These are phyloP conservation scores for Drymodes brunneopygia DNA, from an alignment of 2,113 vertebrate genomes.

Conservation along the genomic window DNA sequence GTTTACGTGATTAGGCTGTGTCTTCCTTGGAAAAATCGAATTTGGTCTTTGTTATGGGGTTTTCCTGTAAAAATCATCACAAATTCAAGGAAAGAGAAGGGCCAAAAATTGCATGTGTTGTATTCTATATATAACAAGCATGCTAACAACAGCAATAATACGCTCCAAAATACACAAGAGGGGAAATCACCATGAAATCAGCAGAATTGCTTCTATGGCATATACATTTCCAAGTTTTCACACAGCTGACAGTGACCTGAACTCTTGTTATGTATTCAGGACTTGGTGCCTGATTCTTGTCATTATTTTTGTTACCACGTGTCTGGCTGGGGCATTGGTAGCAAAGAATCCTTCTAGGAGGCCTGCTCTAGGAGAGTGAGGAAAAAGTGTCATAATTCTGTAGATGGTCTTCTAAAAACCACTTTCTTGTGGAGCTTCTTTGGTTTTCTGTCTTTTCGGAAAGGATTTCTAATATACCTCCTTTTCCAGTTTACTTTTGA, in stretches of 20 bases:
- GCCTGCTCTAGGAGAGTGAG: background rate
- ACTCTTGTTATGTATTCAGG: background rate
- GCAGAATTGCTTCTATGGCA: slow-evolving; percentile 49
- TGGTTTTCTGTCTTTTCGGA: background rate
- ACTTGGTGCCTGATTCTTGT: background rate
- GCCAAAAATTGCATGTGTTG: background rate
- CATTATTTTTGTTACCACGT: background rate
- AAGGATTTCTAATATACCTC: background rate
- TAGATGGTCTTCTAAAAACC: background rate
- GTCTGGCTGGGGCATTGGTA: background rate
- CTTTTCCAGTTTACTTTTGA: background rate
- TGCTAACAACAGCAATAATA: background rate
- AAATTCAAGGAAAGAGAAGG: background rate
- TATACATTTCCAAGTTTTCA: slow-evolving; percentile 33
- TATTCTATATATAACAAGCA: background rate
- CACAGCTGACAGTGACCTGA: slow-evolving; percentile 25
- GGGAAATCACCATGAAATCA: background rate
- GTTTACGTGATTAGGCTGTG: background rate
- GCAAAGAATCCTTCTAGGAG: background rate
- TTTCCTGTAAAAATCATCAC: background rate
- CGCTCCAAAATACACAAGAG: slow-evolving; percentile 6
- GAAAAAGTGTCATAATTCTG: background rate
- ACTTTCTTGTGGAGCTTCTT: background rate
- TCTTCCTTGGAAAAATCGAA: background rate
- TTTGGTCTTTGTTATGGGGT: background rate